A percentile compares a stretch with the other conserved stretches of the same genome.
Conservation (phyloP, 2,888 invertebrate species). For the Cephus rjabovi region DNA sequence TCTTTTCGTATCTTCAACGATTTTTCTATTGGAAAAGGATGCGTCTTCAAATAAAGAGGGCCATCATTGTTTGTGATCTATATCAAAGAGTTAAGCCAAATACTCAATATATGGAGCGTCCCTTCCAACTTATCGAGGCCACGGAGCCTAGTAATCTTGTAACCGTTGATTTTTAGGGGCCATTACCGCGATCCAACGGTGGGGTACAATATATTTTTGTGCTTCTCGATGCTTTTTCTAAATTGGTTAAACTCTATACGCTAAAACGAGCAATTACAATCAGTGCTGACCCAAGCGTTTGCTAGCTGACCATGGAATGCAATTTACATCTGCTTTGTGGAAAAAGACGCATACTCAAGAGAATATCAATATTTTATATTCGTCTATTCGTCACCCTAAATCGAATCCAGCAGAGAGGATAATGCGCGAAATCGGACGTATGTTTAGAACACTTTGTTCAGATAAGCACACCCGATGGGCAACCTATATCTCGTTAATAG, state of each 20-base stretch:
- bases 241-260: constrained; percentile 22
- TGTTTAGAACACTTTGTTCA: constrained; percentile 29
- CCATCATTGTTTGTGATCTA: constrained; percentile 13
- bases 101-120: constrained; percentile 20
- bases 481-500: no score
- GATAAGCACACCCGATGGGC: constrained; percentile 19
- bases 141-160: constrained; percentile 19
- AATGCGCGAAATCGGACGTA: constrained; percentile 27
- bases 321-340: constrained; percentile 22
- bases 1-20: no score
- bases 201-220: constrained; percentile 30
- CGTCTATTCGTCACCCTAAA: constrained; percentile 10
- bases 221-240: constrained; percentile 23
- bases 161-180: constrained; percentile 29
- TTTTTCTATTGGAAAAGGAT: no score
- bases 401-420: constrained; percentile 27
- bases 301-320: constrained; percentile 22
- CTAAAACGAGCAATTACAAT: constrained; percentile 19
- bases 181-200: constrained; percentile 21
- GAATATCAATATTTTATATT: no score
- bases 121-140: constrained; percentile 13
- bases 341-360: neutral
- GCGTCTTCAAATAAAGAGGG: constrained; percentile 11
- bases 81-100: constrained; percentile 28
- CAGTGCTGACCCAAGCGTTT: constrained; percentile 9